Percentiles rank a stretch among this genome's conserved stretches.
These are phyloP conservation scores for Glandiceps talaboti DNA, from an alignment of 53 echinoderm and acorn worm species.

Conservation along the genomic window DNA sequence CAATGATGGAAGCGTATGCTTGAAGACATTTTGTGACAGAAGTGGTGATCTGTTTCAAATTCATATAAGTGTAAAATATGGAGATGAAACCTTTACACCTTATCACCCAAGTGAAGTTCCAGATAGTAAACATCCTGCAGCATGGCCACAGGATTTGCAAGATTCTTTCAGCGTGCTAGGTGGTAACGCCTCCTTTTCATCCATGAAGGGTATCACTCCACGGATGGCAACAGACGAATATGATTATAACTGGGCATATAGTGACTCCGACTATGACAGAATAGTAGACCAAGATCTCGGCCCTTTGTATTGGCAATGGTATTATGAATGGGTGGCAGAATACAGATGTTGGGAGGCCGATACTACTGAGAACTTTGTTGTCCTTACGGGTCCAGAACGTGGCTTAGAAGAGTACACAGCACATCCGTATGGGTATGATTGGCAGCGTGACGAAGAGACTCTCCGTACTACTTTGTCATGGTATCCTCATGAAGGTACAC, in stretches of 20 bases:
- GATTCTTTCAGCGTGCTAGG: background rate
- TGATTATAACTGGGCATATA: background rate
- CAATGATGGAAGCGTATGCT: background rate
- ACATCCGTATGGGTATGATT: too few relatives aligned
- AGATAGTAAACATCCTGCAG: background rate
- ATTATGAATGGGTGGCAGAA: background rate
- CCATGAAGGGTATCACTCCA: background rate
- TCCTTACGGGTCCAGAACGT: background rate
- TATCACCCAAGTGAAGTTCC: background rate
- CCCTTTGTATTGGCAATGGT: background rate
- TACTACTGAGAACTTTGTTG: background rate
- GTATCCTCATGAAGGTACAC: background rate
- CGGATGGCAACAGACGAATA: background rate
- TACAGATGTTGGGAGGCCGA: background rate
- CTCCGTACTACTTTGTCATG: background rate
- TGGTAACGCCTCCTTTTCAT: background rate
- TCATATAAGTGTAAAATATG: background rate
- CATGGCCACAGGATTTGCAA: background rate
- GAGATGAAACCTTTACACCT: background rate
- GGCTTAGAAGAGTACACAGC: background rate
- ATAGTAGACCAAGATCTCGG: background rate
- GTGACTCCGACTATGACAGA: background rate
- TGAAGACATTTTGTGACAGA: background rate
- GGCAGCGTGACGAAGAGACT: background rate
- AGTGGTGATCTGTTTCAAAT: background rate